Evolutionary conservation across 2,113 vertebrate genomes (phyloP).

Genomic region (Tenrec ecaudatus): DNA sequence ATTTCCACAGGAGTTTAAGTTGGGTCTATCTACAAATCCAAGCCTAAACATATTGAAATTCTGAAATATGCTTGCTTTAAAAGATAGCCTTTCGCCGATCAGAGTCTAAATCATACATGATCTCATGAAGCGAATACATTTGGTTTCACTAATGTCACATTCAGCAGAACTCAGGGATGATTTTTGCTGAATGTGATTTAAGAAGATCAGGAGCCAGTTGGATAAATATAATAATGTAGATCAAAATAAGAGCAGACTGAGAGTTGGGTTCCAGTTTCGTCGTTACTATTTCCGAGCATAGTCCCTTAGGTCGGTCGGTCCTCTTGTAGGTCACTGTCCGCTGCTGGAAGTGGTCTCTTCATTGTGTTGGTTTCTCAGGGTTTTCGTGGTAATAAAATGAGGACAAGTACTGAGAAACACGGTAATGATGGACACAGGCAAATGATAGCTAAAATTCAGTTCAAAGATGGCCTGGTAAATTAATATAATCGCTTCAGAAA

Average conservation of each 20-base stretch:
- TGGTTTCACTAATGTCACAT: neutral
- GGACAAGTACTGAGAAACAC: neutral
- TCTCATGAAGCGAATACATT: neutral
- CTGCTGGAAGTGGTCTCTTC: neutral
- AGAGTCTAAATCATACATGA: neutral
- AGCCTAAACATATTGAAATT: neutral
- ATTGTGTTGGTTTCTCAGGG: neutral
- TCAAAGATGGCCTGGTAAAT: neutral
- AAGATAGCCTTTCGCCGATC: neutral
- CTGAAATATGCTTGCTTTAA: neutral
- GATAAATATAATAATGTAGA: neutral
- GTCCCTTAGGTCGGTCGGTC: neutral
- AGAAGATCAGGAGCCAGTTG: neutral
- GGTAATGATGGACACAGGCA: neutral
- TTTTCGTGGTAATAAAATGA: neutral
- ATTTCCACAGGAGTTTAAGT: neutral
- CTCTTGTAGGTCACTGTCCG: neutral
- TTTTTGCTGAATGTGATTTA: constrained; percentile 15
- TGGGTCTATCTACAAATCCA: neutral
- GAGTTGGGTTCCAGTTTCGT: neutral
- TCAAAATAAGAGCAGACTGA: neutral
- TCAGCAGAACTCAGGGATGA: neutral
- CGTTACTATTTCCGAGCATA: neutral
- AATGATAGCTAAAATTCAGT: neutral
- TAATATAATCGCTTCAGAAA: neutral